Evolutionary conservation across 2,113 vertebrate genomes (phyloP).

Genomic region (Trogon melanurus): DNA sequence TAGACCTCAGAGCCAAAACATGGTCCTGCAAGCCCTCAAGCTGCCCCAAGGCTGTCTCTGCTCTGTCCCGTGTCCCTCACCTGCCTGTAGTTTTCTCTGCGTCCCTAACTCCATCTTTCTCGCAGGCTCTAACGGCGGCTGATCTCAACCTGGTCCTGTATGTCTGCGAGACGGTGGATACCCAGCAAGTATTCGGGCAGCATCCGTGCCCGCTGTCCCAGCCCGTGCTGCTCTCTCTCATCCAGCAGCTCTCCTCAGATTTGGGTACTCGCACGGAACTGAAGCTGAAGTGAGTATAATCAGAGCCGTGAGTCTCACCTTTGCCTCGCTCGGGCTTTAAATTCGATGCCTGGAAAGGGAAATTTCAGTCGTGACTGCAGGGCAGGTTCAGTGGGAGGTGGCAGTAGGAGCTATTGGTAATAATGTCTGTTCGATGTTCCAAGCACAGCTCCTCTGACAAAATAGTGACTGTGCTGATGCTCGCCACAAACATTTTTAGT

Average conservation of each 20-base stretch:
- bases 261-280: conserved; percentile 91
- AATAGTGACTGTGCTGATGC: neutral
- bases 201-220: conserved; percentile 92
- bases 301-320: neutral
- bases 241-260: conserved; percentile 97
- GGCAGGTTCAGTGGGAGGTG: neutral
- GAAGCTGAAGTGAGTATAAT: conserved; percentile 89
- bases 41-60: neutral
- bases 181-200: conserved; percentile 94
- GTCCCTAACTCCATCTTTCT: neutral
- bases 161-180: conserved; percentile 95
- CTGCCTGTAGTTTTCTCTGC: neutral
- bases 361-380: neutral
- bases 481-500: neutral
- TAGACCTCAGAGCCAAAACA: neutral
- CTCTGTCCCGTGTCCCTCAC: neutral
- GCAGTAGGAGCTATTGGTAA: neutral
- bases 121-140: conserved; percentile 94
- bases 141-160: conserved; percentile 96
- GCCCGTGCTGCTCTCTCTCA: conserved; percentile 96
- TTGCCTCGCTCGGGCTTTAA: neutral
- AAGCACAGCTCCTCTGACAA: neutral
- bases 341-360: neutral
- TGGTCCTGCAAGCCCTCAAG: fast-evolving
- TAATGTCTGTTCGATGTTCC: neutral